Base-by-base conservation (phyloP, 2,113 vertebrate genomes). In the Cavia porcellus region DNA sequence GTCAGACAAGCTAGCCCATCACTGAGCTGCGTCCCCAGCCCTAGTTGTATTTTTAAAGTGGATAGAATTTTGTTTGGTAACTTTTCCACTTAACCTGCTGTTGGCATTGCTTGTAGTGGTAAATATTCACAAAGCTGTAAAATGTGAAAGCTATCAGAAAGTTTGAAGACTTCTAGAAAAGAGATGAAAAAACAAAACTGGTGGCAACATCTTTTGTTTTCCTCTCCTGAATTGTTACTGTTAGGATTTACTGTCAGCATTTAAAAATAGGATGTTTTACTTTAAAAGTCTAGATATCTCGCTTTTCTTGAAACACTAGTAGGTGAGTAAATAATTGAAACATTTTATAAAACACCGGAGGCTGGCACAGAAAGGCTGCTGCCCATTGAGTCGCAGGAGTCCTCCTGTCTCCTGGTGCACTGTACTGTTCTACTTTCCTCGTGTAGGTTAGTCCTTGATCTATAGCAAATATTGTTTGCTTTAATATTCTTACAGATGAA, bases 61-160 rank as follows among this genome's bases (percentile, higher is more conserved):
- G 17, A 75, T 57, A 93, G 24, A 90, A 72, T 88, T 94, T 84
- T 77, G 17, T 68, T 82, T 17, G 13, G 0, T 83, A 81, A 89
- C 28, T 93, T 95, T 92, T 92, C 74, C 77, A 75, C 14, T 75
- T 77, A 45, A 57, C 5, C 25, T 68, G 95, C 59, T 87, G 4
- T 81, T 87, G 80, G 11, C 25, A 64, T 92, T 66, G 62, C 61
- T 82, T n/a, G 59, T 77, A 75, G 32, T 66, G 57, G 6, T 80
- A n/a, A 66, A 68, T 89, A n/a, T 11, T 86, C 22, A 30, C 45
- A 92, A 80, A 91, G 42, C 15, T 87, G 13, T 75, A 68, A 85
- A 42, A 66, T 20, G 10, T 30, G 89, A 47, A 86, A 87, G 38
- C 75, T 64, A 30, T 32, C 83, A 90, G 74, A 91, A 38, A 92